Evolutionary conservation across 2,888 invertebrate species (phyloP), one percentile per base, ranked within the genome.

Genomic region (Eupithecia subumbrata): DNA sequence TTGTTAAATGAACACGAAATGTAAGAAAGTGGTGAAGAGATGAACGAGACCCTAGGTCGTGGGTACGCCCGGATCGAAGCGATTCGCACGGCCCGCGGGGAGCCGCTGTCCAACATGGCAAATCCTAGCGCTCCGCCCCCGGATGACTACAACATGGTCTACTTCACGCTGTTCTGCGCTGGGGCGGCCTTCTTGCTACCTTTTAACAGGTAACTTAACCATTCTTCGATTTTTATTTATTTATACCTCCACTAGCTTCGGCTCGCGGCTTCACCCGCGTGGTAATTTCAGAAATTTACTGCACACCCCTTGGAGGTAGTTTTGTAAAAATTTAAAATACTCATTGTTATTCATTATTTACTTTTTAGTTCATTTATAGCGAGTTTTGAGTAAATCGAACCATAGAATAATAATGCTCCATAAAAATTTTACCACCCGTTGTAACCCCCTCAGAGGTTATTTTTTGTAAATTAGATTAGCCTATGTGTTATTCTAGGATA

Each of bases 171-270:
- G 78, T 95, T 98, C 73, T 95, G 98, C 75, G 98, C 98, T 43
- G 98, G 98, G 22, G 97, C 97, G 81, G 98, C 98, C 66, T 98
- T 98, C 88, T 95, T 98, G 71, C 95, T 98, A 78, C 98, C 98
- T 14, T 98, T 98, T 92, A 98, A 98, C 96, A 98, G 98, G 98
- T 98, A 85, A 82, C n/a, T 11, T n/a, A 11, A 11, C 66, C 16
- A 37, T 37, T 66, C 2, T 22, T n/a, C 5, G 9, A n/a, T 40
- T 16, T 5, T 14, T 30, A 11, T 56, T 12, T 22, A 22, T 22
- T 11, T 56, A n/a, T n/a, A 2, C n/a, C 3, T 30, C 30, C 30
- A 30, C 30, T 34, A 34, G 7, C 5, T 18, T 48, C 2, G 48
- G 4, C 43, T 12, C 12, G 9, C 8, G 45, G 7, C 30, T 30